These are phyloP conservation scores for Panthera tigris DNA, from an alignment of 2,113 vertebrate genomes.

Conservation along the genomic window DNA sequence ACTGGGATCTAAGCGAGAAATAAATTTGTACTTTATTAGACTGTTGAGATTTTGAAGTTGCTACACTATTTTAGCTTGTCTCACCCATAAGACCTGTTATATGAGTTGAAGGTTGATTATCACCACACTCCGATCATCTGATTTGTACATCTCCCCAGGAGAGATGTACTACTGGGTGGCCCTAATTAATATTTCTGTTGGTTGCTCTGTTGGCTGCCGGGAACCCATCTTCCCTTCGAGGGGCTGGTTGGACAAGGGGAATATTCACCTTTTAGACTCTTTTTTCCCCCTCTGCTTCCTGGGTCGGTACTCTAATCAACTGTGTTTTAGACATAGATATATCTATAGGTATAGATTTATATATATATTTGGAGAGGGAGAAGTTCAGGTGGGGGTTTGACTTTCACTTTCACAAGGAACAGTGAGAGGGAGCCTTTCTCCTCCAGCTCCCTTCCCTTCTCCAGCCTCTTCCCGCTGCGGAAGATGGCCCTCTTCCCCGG, in stretches of 20 bases:
- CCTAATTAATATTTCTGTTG: neutral
- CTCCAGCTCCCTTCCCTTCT: neutral
- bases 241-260: neutral
- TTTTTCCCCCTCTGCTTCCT: neutral
- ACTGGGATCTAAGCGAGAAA: neutral
- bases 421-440: no score
- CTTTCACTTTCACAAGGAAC: neutral
- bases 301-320: neutral
- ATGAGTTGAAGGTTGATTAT: neutral
- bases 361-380: no score
- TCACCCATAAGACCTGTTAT: neutral
- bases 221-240: neutral
- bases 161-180: neutral
- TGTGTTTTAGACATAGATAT: neutral
- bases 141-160: neutral
- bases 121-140: neutral
- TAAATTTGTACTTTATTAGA: neutral
- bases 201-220: neutral
- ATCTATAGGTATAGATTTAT: neutral
- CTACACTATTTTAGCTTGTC: neutral
- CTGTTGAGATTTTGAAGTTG: neutral
- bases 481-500: neutral
- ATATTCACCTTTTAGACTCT: neutral
- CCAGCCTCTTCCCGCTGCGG: neutral
- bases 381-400: neutral